Percentiles rank a stretch among this genome's conserved stretches.
Evolutionary conservation across 1,140 invertebrate species (phyloP).

Genomic region (Listronotus bonariensis): DNA sequence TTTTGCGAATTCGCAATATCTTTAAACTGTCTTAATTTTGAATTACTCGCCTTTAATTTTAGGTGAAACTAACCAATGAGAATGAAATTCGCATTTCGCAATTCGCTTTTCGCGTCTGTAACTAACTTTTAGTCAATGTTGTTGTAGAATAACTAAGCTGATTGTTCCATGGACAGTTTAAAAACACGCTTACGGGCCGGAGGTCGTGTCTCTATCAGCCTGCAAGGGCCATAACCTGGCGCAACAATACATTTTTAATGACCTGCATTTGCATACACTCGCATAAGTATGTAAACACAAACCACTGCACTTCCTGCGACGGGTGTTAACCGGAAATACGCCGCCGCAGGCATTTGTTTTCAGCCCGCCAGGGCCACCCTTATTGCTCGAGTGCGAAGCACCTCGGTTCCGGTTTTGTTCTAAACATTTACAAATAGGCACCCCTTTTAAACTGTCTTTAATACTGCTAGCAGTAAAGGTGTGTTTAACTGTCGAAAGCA

Average conservation of each 20-base stretch:
- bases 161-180: no score
- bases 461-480: no score
- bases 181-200: not conserved
- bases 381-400: constrained; percentile 13
- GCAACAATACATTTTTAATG: constrained; percentile 46
- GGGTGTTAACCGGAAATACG: constrained; percentile 49
- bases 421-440: constrained; percentile 28
- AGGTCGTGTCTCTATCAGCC: constrained; percentile 17
- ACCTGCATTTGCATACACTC: constrained; percentile 46
- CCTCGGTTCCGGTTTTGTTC: constrained; percentile 22
- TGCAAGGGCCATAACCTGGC: constrained; percentile 38
- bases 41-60: no score
- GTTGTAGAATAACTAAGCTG: no score
- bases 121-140: no score
- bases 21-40: no score
- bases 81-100: no score
- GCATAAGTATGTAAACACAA: constrained; percentile 49
- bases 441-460: constrained; percentile 1
- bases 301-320: constrained; percentile 48
- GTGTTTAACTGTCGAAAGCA: no score
- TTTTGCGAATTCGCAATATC: no score
- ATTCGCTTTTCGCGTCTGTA: no score
- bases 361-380: constrained; percentile 26
- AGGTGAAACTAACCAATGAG: no score
- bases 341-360: constrained; percentile 42